These are phyloP conservation scores for Scyliorhinus canicula DNA, from an alignment of 2,797 vertebrate species.

Conservation along the genomic window DNA sequence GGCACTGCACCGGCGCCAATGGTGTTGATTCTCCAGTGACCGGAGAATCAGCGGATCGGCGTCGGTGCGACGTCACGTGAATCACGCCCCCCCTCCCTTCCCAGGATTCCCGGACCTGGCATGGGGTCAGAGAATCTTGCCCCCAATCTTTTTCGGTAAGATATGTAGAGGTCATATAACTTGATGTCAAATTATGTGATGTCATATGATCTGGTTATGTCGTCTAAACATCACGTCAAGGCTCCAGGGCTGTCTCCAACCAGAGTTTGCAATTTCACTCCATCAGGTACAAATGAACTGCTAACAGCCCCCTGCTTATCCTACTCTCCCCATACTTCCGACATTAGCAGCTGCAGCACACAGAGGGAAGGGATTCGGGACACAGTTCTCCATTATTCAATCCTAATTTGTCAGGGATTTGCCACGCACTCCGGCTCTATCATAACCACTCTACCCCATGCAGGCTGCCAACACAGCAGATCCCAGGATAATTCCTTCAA, in stretches of 20 bases:
- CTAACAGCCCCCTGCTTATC: background rate
- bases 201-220: background rate
- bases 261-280: background rate
- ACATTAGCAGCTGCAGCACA: background rate
- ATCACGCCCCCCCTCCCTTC: no score
- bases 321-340: background rate
- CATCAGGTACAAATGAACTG: background rate
- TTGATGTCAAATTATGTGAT: background rate
- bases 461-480: background rate
- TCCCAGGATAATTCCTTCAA: background rate
- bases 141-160: background rate
- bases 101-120: no score
- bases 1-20: no score
- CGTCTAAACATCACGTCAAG: background rate
- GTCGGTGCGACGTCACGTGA: no score
- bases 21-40: no score
- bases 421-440: background rate
- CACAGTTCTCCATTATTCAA: background rate
- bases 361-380: background rate
- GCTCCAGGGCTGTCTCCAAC: background rate
- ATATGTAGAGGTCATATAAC: background rate
- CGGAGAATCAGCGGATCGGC: no score
- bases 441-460: no score
- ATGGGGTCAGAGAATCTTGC: no score
- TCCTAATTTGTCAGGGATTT: background rate